Conservation (phyloP, 2,888 invertebrate genomes). For the Lepetodrilus schrolli region DNA sequence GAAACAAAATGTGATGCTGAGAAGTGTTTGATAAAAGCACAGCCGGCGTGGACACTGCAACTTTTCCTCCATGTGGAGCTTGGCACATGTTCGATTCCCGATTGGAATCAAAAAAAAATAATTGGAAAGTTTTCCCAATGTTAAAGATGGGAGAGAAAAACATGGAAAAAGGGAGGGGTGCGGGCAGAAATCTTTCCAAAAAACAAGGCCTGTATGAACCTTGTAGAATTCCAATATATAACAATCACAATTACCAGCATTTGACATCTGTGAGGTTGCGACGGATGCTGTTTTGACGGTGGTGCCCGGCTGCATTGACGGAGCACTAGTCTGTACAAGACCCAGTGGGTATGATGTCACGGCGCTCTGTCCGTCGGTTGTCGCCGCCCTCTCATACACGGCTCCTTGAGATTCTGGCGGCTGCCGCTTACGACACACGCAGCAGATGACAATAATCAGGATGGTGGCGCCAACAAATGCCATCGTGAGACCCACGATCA, state of each 20-base stretch:
- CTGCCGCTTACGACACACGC: conserved; percentile 24
- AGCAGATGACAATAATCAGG: conserved; percentile 13
- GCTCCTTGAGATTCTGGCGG: conserved; percentile 27
- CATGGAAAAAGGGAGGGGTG: no score
- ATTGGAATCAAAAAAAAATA: no score
- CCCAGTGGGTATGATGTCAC: conserved; percentile 10
- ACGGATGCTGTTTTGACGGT: background rate
- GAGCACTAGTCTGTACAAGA: background rate
- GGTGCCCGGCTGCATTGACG: background rate
- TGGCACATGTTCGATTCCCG: no score
- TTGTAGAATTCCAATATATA: no score
- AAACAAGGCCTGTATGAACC: no score
- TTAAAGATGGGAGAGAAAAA: no score
- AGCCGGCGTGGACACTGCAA: no score
- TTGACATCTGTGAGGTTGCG: background rate
- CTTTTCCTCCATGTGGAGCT: no score
- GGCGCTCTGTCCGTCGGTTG: background rate
- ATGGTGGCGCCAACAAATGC: conserved; percentile 27
- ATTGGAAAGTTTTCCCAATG: no score
- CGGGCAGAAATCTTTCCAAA: no score
- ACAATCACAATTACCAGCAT: background rate
- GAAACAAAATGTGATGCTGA: no score
- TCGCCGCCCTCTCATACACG: conserved; percentile 14
- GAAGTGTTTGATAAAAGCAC: no score
- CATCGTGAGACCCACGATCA: conserved; percentile 24